Base-by-base conservation (phyloP, 2,888 invertebrate species). In the Archips crataeganus region DNA sequence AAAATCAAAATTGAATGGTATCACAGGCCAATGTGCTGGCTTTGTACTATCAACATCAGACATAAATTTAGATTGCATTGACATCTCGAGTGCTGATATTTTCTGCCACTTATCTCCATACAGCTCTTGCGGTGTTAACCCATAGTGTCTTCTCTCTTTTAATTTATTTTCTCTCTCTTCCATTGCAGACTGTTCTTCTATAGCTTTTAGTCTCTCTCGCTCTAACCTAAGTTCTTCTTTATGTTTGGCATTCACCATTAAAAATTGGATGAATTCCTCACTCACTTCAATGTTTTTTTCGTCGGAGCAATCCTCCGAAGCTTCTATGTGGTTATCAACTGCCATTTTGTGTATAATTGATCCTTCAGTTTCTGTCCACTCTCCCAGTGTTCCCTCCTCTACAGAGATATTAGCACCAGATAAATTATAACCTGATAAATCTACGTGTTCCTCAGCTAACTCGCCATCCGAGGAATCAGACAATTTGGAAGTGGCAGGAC, bases 1-100 rank as follows among this genome's bases (percentile, higher is more conserved):
- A 75, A 79, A 83, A 75, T 84, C 88, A 79, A 94, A 90, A 79
- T 95, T 96, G 5, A 97, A 90, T 5, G 97, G 96, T 86, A 97
- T 95, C 80, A 96, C 96, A 0, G 97, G 97, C 98, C 97, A 98
- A 76, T 95, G 94, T 62, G 92, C 89, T 5, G 97, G 96, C 78
- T 96, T 96, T 3, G 93, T 85, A 75, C 90, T 92, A 81, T 97
- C 96, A 81, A 94, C 89, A 77, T 95, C 94, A 76, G 95, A 89
- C 75, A 97, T 96, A 87, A 95, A 96, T 60, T 95, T 95, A 70
- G 97, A 94, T 77, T 96, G 95, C 76, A 97, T 84, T 0, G 96
- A 96, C 76, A 96, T 96, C 92, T 98, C 97, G 95, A 97, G 95
- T 0, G 97, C 97, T 77, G 96, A 95, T 80, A 97, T 96, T 85